Evolutionary conservation across 2,888 invertebrate species (phyloP), one percentile per base, ranked within the genome.

Genomic region (Papilio demoleus): DNA sequence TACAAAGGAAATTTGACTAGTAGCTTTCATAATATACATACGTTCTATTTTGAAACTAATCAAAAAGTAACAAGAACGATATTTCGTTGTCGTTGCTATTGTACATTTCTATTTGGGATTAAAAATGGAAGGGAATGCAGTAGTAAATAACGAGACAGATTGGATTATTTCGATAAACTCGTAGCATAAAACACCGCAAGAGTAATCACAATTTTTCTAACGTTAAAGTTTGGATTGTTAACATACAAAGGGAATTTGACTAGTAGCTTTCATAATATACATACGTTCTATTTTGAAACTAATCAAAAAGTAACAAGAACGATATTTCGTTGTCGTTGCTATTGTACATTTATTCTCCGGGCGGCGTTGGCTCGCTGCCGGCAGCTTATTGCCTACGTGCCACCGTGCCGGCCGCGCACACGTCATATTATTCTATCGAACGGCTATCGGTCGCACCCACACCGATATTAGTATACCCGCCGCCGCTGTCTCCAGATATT

Each of bases 131-230:
- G 86, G 87, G 87, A 86, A 88, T 86, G 82, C 81, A 84, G 90
- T 83, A 88, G 90, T 92, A 92, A 92, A 92, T 91, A 92, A 92
- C 88, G 87, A 86, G 86, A 80, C 81, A 87, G 92, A 90, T 92
- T 88, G 89, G 90, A 92, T 92, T 92, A 92, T 92, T 90, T 91
- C 91, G 92, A 92, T 92, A 92, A 92, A 89, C 90, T 91, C 91
- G 88, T 92, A 92, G 91, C 91, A 91, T 90, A 90, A 91, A 92
- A 91, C 90, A 92, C 89, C 88, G 83, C 86, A 83, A 79, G 87
- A 82, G 84, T 84, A 86, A 77, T 78, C 80, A 87, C 86, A 88
- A 89, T 87, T 86, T 73, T 72, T 69, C 72, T 53, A n/a, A 11
- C 22, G 27, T 38, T 14, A 5, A 0, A 9, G 14, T 42, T 27